Evolutionary conservation across 2,888 invertebrate genomes (phyloP).

Genomic region (Trachelus stipa): DNA sequence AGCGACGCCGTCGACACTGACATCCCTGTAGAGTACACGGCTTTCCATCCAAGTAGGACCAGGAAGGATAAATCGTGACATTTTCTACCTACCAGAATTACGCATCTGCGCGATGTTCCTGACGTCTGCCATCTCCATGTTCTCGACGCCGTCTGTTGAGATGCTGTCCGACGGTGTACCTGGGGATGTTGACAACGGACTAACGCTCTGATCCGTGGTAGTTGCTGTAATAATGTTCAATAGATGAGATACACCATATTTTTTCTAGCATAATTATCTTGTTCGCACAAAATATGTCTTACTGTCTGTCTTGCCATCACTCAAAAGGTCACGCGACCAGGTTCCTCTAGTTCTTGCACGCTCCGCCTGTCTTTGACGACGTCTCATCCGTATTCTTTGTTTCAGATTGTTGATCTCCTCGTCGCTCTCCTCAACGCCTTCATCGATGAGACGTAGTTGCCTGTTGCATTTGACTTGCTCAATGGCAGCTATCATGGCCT

Average conservation of each 20-base stretch:
- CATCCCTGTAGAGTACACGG: slow-evolving; percentile 59
- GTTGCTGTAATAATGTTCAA: slow-evolving; percentile 54
- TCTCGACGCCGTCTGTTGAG: slow-evolving; percentile 70
- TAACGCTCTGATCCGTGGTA: slow-evolving; percentile 70
- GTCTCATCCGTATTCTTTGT: slow-evolving; percentile 73
- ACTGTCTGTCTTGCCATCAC: slow-evolving; percentile 69
- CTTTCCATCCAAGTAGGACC: neutral
- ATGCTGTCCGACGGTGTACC: slow-evolving; percentile 66
- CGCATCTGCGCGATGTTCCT: slow-evolving; percentile 65
- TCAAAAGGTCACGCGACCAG: slow-evolving; percentile 59
- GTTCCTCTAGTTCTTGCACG: slow-evolving; percentile 42
- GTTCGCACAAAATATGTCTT: slow-evolving; percentile 37
- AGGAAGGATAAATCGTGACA: neutral
- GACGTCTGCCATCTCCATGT: slow-evolving; percentile 68
- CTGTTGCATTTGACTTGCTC: slow-evolving; percentile 78
- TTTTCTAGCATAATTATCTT: neutral
- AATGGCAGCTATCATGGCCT: slow-evolving; percentile 85
- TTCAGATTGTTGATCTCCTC: slow-evolving; percentile 76
- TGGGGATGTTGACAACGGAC: slow-evolving; percentile 69
- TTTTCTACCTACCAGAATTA: slow-evolving; percentile 43
- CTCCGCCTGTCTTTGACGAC: slow-evolving; percentile 69
- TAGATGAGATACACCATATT: neutral
- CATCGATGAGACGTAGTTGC: slow-evolving; percentile 67
- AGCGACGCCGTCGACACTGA: slow-evolving; percentile 76
- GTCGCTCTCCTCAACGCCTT: slow-evolving; percentile 72